Percentiles rank a stretch among this genome's conserved stretches.
These are phyloP conservation scores for Sinopyrophorus schimmeli DNA, from an alignment of 2,888 invertebrate genomes.

Conservation along the genomic window DNA sequence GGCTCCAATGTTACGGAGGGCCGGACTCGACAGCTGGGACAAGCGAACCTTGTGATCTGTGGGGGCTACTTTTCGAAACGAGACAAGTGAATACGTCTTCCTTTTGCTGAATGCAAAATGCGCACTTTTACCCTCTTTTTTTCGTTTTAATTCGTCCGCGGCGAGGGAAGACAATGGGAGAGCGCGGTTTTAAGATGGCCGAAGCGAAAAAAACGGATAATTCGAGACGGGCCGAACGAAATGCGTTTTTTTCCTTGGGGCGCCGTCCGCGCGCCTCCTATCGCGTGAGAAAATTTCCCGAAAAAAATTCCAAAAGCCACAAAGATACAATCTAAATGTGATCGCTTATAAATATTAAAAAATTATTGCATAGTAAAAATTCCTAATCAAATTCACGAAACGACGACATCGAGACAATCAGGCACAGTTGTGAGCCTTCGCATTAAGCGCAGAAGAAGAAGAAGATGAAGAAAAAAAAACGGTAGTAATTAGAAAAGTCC, in stretches of 20 bases:
- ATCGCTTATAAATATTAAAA: slow-evolving; percentile 31
- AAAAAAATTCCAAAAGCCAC: slow-evolving; percentile 7
- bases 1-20: slow-evolving; percentile 23
- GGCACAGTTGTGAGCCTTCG: slow-evolving; percentile 15
- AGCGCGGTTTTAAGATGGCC: slow-evolving; percentile 30
- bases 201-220: slow-evolving; percentile 5
- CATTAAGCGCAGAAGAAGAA: slow-evolving; percentile 18
- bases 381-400: slow-evolving; percentile 28
- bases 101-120: slow-evolving; percentile 35
- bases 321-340: slow-evolving; percentile 33
- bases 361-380: slow-evolving; percentile 24
- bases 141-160: slow-evolving; percentile 22
- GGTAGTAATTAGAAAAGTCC: slow-evolving; percentile 50
- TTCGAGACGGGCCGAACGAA: background rate
- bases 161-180: slow-evolving; percentile 34
- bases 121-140: too few species aligned
- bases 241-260: background rate
- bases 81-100: slow-evolving; percentile 39
- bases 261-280: slow-evolving; percentile 15
- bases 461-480: too few species aligned
- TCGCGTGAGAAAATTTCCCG: slow-evolving; percentile 25
- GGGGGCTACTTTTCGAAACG: slow-evolving; percentile 35
- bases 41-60: slow-evolving; percentile 34
- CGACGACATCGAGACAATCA: slow-evolving; percentile 10
- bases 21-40: slow-evolving; percentile 34